These are phyloP conservation scores for Laothoe populi DNA, from an alignment of 2,888 invertebrate genomes.

Conservation along the genomic window DNA sequence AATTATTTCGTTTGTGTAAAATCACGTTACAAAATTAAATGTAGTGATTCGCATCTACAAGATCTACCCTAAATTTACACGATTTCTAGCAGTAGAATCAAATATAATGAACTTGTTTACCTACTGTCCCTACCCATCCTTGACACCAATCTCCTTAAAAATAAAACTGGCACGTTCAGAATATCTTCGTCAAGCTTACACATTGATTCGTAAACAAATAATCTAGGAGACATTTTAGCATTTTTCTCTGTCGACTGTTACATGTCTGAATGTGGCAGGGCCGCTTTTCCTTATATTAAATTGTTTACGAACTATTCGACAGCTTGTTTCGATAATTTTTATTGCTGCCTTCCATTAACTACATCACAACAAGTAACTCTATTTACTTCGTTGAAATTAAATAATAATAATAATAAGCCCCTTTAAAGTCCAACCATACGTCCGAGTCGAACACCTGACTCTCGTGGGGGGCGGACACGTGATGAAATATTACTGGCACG, in stretches of 20 bases:
- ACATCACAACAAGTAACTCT: no score
- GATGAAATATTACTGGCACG: no score
- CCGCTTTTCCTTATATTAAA: constrained; percentile 19
- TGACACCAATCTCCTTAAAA: constrained; percentile 35
- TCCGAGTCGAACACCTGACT: no score
- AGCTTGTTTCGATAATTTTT: background rate
- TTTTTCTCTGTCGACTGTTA: constrained; percentile 9
- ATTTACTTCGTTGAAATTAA: no score
- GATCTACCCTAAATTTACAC: no score
- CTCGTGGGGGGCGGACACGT: no score
- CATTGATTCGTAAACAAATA: constrained; percentile 40
- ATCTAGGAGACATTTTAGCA: constrained; percentile 31
- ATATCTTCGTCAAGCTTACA: constrained; percentile 36
- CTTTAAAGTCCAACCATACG: no score
- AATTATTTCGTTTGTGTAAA: no score
- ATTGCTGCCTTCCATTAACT: background rate
- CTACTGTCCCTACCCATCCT: background rate
- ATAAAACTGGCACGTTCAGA: constrained; percentile 41
- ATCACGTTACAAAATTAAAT: no score
- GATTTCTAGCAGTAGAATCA: background rate
- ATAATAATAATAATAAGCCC: no score
- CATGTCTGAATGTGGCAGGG: background rate
- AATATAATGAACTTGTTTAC: background rate
- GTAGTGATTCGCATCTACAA: no score
- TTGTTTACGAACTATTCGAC: background rate